These are phyloP conservation scores for Malaclemys terrapin DNA, from an alignment of 2,113 vertebrate genomes.

Conservation along the genomic window DNA sequence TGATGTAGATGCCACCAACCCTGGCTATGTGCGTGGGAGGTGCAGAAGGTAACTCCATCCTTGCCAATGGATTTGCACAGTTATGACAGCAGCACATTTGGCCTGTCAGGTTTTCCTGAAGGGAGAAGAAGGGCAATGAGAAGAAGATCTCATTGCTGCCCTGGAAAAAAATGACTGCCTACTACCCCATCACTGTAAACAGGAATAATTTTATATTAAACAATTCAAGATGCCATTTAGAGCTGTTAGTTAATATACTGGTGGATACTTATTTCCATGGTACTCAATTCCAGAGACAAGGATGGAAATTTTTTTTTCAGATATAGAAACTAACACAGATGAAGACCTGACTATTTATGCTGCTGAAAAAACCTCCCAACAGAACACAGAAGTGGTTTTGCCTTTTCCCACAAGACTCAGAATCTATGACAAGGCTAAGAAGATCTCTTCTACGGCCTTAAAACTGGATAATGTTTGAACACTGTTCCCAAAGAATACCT, in stretches of 20 bases:
- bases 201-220: conserved; percentile 3
- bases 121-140: background rate
- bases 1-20: background rate
- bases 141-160: background rate
- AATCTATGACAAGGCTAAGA: background rate
- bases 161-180: conserved; percentile 16
- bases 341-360: background rate
- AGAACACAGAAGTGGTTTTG: background rate
- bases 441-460: background rate
- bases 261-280: background rate
- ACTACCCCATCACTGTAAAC: background rate
- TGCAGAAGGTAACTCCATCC: conserved; percentile 46
- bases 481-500: background rate
- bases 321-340: background rate
- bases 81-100: conserved; percentile 5
- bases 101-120: conserved; percentile 33
- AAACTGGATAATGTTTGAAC: background rate
- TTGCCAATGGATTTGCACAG: conserved; percentile 24
- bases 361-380: background rate
- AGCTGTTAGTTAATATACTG: background rate
- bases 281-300: background rate
- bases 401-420: background rate
- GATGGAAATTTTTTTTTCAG: background rate
- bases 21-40: conserved; percentile 6
- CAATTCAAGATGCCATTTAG: background rate